These are phyloP conservation scores for Podotricha telesiphe DNA, from an alignment of 2,888 invertebrate genomes.

Conservation along the genomic window DNA sequence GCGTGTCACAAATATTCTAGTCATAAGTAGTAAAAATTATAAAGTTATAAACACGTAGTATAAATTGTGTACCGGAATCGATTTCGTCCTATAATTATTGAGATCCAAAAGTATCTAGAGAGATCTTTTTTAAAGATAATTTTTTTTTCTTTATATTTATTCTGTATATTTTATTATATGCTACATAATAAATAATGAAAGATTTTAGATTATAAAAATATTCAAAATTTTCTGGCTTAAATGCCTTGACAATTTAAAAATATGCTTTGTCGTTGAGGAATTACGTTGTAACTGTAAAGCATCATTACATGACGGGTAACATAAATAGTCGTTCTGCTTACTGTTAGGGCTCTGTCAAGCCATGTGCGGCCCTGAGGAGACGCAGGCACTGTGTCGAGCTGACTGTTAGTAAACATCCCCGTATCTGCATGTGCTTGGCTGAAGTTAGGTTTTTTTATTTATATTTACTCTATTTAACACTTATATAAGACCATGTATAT, in stretches of 20 bases:
- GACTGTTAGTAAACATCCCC: conserved; percentile 57
- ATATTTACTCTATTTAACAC: not conserved
- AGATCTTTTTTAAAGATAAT: too few species aligned
- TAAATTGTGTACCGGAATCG: too few species aligned
- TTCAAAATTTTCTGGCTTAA: not conserved
- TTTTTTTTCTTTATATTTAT: too few species aligned
- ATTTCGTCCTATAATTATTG: too few species aligned
- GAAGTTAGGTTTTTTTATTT: conserved; percentile 17
- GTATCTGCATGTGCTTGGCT: conserved; percentile 31
- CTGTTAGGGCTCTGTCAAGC: conserved; percentile 55
- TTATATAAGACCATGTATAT: not conserved
- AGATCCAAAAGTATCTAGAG: too few species aligned
- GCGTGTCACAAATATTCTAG: not conserved
- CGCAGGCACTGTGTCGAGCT: conserved; percentile 55
- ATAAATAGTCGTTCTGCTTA: conserved; percentile 65
- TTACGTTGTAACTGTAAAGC: conserved; percentile 50
- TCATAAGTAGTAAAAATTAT: too few species aligned
- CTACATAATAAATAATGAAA: too few species aligned
- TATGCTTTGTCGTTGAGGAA: conserved; percentile 33
- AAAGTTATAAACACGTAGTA: too few species aligned
- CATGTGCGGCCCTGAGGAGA: conserved; percentile 55
- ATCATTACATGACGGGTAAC: conserved; percentile 51
- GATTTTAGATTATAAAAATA: too few species aligned
- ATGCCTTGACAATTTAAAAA: conserved; percentile 21
- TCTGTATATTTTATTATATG: too few species aligned